Evolutionary conservation across 2,888 invertebrate genomes (phyloP).

Genomic region (Busseola fusca): DNA sequence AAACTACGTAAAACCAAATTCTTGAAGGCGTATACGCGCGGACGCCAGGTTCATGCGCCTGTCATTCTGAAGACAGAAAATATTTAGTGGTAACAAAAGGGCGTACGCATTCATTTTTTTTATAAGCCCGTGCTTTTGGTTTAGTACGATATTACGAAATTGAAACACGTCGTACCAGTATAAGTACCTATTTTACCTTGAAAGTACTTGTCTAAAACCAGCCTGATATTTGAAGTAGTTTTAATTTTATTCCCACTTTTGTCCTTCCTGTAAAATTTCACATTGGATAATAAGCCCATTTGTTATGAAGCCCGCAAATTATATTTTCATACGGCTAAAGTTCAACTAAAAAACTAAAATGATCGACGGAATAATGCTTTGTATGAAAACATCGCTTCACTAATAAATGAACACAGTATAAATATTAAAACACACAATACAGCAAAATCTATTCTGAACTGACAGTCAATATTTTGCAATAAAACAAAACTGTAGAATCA

Average conservation of each 20-base stretch:
- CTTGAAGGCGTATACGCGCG: not conserved
- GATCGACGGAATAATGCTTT: constrained; percentile 5
- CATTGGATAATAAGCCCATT: not conserved
- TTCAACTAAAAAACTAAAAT: constrained; percentile 5
- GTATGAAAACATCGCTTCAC: constrained; percentile 26
- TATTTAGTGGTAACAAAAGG: not conserved
- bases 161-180: not conserved
- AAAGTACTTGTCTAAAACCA: not conserved
- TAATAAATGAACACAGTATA: constrained; percentile 37
- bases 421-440: constrained; percentile 40
- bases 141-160: not conserved
- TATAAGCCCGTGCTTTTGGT: not conserved
- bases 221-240: not conserved
- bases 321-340: not conserved
- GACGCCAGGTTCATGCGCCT: not conserved
- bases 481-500: constrained; percentile 38
- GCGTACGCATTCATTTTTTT: not conserved
- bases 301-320: not conserved
- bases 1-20: not conserved
- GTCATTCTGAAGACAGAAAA: not conserved
- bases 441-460: constrained; percentile 22
- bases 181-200: not conserved
- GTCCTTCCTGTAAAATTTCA: not conserved
- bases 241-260: not conserved
- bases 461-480: constrained; percentile 38